Base-by-base conservation (phyloP, 2,888 invertebrate species). In the Agonopterix alstromeriana region DNA sequence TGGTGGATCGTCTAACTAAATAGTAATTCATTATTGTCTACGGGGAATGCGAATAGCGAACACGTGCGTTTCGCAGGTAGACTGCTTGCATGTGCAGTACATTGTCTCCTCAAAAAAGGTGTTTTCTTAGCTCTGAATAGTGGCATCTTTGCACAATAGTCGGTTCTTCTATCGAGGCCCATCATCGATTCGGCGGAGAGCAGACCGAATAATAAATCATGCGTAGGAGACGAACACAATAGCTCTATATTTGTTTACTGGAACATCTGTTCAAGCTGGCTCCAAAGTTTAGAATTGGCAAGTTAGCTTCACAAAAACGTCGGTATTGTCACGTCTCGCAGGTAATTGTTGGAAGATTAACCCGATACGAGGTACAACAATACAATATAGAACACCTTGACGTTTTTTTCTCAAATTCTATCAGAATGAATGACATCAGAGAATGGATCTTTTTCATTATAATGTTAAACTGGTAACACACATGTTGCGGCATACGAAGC, bases 1-100 rank as follows among this genome's bases (percentile, higher is more conserved):
- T 62, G 63, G 64, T 67, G 60, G 61, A 58, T 63, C 53, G 45
- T 49, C 49, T 53, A 47, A 53, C 49, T 53, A 47, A 53, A 64
- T 67, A 60, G 61, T 57, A 59, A 60, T 60, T 70, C 58, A 69
- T 71, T 70, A 72, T 72, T 73, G 67, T 71, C 63, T 61, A 70
- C 54, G 56, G 54, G 59, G 73, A 79, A 81, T 77, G 79, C 75
- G 80, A 82, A 82, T 74, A 65, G 70, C 62, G 79, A 82, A 86
- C 87, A 88, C 87, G 88, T 87, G 88, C 84, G 83, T 77, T 65
- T 64, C 60, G 78, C 86, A 87, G 87, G 87, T 87, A 87, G 74
- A 74, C 54, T 57, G 59, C 58, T 75, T 67, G 77, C 85, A 85
- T 85, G 87, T 87, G 86, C 82, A 84, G 73, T 65, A 63, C 66